Evolutionary conservation across 2,113 vertebrate genomes (phyloP).

Genomic region (Campylomormyrus numenius): DNA sequence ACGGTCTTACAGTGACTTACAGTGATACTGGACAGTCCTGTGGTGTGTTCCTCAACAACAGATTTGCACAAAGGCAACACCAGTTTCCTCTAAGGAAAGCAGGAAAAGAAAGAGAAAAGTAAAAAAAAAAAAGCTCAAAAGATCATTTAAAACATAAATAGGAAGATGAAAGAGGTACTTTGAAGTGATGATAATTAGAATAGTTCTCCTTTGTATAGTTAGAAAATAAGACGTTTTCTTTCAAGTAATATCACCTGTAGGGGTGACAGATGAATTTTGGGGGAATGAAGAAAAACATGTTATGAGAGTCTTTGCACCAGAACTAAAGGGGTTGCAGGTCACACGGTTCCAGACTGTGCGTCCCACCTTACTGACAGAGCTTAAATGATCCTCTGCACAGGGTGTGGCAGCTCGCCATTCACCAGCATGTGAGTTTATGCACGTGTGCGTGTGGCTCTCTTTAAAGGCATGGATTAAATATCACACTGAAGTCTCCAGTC

Average conservation of each 20-base stretch:
- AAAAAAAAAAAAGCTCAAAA: conserved; percentile 35
- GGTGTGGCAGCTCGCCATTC: too few species aligned
- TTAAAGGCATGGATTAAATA: conserved; percentile 19
- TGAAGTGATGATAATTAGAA: conserved; percentile 25
- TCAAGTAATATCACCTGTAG: conserved; percentile 54
- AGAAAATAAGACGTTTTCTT: conserved; percentile 25
- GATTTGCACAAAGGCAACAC: conserved; percentile 73
- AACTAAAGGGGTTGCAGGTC: neutral
- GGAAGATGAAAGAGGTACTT: conserved; percentile 25
- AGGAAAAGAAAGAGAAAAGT: conserved; percentile 27
- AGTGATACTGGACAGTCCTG: conserved; percentile 40
- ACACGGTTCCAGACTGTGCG: neutral
- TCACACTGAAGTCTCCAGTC: conserved; percentile 72
- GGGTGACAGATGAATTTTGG: neutral
- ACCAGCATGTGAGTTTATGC: neutral
- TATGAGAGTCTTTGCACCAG: neutral
- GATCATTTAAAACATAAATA: conserved; percentile 42
- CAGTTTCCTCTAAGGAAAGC: conserved; percentile 63
- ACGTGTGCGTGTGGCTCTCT: neutral
- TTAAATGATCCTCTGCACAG: neutral
- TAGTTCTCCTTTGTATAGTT: conserved; percentile 12
- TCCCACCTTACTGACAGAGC: neutral
- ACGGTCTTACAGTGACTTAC: neutral
- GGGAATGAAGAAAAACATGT: neutral
- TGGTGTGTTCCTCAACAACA: conserved; percentile 70